These are phyloP conservation scores for Mesitornis unicolor DNA, from an alignment of 2,113 vertebrate genomes.

Conservation along the genomic window DNA sequence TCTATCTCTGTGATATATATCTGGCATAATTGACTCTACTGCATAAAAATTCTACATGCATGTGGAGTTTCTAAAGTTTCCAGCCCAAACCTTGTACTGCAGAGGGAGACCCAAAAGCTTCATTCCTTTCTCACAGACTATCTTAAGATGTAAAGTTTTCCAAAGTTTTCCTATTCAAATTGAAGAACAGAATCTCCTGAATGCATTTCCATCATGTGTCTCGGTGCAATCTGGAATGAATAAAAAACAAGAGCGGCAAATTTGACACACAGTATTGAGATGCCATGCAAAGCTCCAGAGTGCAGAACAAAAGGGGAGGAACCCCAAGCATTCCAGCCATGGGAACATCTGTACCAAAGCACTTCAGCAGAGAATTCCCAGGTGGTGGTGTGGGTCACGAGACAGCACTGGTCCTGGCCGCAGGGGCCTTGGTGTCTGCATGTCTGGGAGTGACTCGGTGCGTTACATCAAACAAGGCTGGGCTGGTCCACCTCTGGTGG, in stretches of 20 bases:
- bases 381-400: neutral
- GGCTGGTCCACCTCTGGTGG: neutral
- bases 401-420: neutral
- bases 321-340: constrained; percentile 22
- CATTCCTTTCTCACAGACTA: neutral
- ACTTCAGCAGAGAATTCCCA: neutral
- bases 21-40: neutral
- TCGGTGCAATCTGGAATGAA: constrained; percentile 36
- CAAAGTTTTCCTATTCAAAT: neutral
- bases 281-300: constrained; percentile 18
- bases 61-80: neutral
- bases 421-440: fast-evolving
- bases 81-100: neutral
- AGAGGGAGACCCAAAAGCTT: neutral
- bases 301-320: neutral
- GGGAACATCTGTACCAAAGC: constrained; percentile 15
- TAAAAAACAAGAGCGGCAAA: neutral
- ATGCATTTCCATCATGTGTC: neutral
- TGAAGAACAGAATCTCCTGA: neutral
- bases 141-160: neutral
- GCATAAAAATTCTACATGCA: neutral
- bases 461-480: neutral
- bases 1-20: neutral
- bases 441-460: neutral
- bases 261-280: constrained; percentile 13